Conservation (phyloP, 2,113 vertebrate genomes). For the Amphiprion percula region DNA sequence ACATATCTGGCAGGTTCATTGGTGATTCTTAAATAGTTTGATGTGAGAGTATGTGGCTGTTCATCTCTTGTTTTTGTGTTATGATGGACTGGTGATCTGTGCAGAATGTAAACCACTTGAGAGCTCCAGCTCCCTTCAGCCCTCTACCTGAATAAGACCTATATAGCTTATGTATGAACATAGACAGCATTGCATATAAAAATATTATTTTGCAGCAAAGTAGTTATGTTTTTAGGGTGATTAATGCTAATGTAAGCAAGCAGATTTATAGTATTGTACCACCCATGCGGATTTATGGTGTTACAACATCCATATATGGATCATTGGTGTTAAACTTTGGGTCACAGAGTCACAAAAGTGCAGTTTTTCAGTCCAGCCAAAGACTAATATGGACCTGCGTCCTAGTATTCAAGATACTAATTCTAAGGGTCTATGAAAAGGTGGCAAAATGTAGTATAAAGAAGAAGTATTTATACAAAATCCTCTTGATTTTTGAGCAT, state of each 20-base stretch:
- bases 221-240: slow-evolving; percentile 28
- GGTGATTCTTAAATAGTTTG: too few relatives aligned
- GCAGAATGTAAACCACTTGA: too few relatives aligned
- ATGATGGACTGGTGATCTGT: too few relatives aligned
- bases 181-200: not conserved
- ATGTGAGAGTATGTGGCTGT: too few relatives aligned
- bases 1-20: too few relatives aligned
- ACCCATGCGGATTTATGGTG: not conserved
- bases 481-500: not conserved
- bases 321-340: not conserved
- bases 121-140: too few relatives aligned
- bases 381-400: not conserved
- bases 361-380: not conserved
- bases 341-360: not conserved
- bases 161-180: not conserved
- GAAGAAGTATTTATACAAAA: too few relatives aligned
- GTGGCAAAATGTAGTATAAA: too few relatives aligned
- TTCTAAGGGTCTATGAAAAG: too few relatives aligned
- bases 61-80: too few relatives aligned
- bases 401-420: too few relatives aligned
- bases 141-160: too few relatives aligned
- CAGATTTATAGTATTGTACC: not conserved
- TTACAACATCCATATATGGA: not conserved
- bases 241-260: slow-evolving; percentile 21
- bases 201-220: slow-evolving; percentile 19